Base-by-base conservation (phyloP, 2,888 invertebrate genomes). In the Eumerus sabulonum region DNA sequence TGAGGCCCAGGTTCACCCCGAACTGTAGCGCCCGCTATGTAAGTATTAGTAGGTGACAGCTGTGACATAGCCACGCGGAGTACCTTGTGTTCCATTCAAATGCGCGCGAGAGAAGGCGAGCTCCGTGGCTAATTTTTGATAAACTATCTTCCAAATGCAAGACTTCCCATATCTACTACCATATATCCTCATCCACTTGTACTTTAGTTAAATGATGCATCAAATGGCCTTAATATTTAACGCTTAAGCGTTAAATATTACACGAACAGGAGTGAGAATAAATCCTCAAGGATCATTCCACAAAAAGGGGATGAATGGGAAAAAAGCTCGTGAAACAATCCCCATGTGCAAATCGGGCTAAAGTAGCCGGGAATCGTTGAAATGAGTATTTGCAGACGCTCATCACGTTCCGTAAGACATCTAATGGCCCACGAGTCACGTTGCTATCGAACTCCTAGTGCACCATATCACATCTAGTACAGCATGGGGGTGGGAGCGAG, bases 171-270 rank as follows among this genome's bases (percentile, higher is more conserved):
- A 68, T 59, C 14, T 51, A 18, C 50, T 19, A 9, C n/a, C 27
- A 27, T 27, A 13, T n/a, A 42, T 14, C 40, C 45, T 38, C 48
- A 38, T 38, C 54, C 60, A 38, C 50, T 60, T 50, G 50, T 62
- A 12, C 77, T 68, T 50, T 68, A 51, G 81, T 81, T 81, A 81
- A 81, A 81, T 81, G 81, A 81, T 81, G 81, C 81, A 74, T 70
- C 70, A 81, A 81, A 81, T 71, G 73, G 81, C 62, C 74, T 81
- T n/a, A n/a, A n/a, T n/a, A n/a, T n/a, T 76, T 71, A 74, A 81
- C 74, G 81, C 74, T 81, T 81, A 81, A 74, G 66, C 71, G 81
- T 81, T 81, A 81, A 81, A 81, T 81, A 81, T 74, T 81, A 62
- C 81, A 53, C 56, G 66, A 76, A 47, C 66, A 64, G 48, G 63